Conservation (phyloP, 2,888 invertebrate species). For the Slavum lentiscoides region DNA sequence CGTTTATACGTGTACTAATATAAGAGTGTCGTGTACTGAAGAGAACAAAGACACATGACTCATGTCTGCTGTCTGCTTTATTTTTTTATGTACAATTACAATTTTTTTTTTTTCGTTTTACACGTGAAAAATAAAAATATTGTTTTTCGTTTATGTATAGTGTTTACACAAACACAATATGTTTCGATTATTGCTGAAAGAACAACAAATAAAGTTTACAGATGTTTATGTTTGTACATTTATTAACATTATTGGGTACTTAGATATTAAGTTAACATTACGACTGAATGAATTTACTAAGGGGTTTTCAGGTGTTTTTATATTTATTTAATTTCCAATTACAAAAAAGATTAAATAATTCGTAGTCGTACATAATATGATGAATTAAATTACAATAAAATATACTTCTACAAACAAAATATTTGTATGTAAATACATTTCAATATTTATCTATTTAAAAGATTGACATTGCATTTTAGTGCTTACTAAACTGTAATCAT, state of each 20-base stretch:
- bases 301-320: neutral
- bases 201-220: constrained; percentile 6
- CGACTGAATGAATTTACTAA: neutral
- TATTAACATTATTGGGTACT: neutral
- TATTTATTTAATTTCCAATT: neutral
- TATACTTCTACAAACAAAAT: too few relatives aligned
- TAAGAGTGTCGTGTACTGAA: too few relatives aligned
- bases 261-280: neutral
- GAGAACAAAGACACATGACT: too few relatives aligned
- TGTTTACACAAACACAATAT: constrained; percentile 1
- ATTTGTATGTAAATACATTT: too few relatives aligned
- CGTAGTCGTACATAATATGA: neutral
- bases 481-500: too few relatives aligned
- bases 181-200: constrained; percentile 7
- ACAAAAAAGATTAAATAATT: neutral
- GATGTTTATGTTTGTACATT: neutral
- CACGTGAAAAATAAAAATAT: constrained; percentile 9
- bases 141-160: constrained; percentile 20
- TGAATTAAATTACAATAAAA: too few relatives aligned
- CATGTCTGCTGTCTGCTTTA: neutral
- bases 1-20: too few relatives aligned
- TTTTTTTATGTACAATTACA: constrained; percentile 8
- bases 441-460: too few relatives aligned
- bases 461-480: too few relatives aligned
- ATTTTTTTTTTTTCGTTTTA: neutral